Conservation (phyloP, 1,140 invertebrate species). For the Arion vulgaris region DNA sequence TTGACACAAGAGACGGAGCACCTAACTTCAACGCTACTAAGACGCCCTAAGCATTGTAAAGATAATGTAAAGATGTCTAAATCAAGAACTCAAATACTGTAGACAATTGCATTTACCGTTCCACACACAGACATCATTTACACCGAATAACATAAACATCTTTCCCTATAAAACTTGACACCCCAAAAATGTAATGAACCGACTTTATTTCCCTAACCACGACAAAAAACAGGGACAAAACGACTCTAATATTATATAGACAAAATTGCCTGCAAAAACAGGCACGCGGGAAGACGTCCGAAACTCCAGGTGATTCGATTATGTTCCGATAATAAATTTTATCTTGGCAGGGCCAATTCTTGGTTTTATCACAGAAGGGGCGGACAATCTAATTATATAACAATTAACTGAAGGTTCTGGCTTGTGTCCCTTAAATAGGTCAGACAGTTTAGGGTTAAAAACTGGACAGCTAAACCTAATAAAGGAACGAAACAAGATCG, state of each 20-base stretch:
- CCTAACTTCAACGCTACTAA: no score
- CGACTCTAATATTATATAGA: conserved; percentile 14
- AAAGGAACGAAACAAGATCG: conserved; percentile 28
- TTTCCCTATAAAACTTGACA: no score
- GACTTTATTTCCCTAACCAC: no score
- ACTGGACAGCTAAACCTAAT: conserved; percentile 32
- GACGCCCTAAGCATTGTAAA: no score
- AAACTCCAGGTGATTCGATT: conserved; percentile 19
- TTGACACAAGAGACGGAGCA: no score
- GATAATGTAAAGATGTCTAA: no score
- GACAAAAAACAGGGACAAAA: not conserved
- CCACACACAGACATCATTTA: no score
- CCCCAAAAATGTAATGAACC: no score
- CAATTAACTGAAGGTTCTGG: conserved; percentile 34
- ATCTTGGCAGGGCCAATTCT: conserved; percentile 36
- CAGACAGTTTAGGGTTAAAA: conserved; percentile 39
- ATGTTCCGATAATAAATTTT: conserved; percentile 34
- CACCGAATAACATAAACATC: no score
- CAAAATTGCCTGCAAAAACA: conserved; percentile 34
- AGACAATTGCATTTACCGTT: no score
- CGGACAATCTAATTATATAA: conserved; percentile 27
- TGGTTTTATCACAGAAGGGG: conserved; percentile 31
- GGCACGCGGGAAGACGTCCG: conserved; percentile 22
- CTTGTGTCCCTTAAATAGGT: conserved; percentile 35
- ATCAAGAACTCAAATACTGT: no score